Evolutionary conservation across 2,888 invertebrate species (phyloP), one percentile per base, ranked within the genome.

Genomic region (Emmelina monodactyla): DNA sequence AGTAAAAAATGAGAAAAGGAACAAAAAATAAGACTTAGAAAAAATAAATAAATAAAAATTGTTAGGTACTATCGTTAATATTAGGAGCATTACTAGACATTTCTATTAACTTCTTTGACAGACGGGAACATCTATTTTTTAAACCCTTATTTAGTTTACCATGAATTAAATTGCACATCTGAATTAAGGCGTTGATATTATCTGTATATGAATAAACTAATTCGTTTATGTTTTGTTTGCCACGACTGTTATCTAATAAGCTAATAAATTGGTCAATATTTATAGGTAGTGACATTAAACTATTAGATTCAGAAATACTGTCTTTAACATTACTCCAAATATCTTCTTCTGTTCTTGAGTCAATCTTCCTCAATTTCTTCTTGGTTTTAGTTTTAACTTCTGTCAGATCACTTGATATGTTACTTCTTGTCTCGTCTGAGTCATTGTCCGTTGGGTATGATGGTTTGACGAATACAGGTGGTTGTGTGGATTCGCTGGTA

Each of bases 191-290:
- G 14, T 19, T 13, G 30, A 22, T 14, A 19, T 32, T 32, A 11
- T 32, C 32, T 6, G 32, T 19, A 16, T 19, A 32, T 3, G 19
- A 14, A 13, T 16, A 28, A 2, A 32, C 32, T 10, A 32, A 19
- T 16, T 28, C 30, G 13, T 37, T 37, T 16, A 42, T 33, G 28
- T 40, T 40, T 33, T 37, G 35, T 28, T 38, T 40, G 4, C 40
- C 37, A 22, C 29, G 29, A 6, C 29, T 19, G 13, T 33, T 35
- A 32, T 43, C 40, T 19, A 43, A 14, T 16, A 40, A 33, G 31
- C 38, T 43, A 22, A 43, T 43, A 19, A 40, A 43, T 28, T 40
- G 38, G 13, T 29, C 14, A 11, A 29, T 6, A 13, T 13, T 22
- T 32, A 32, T 13, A 5, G 32, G 32, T 12, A 32, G 22, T n/a